Percentiles rank a stretch among this genome's conserved stretches.
Conservation (phyloP, 2,113 vertebrate species). For the Artemisiospiza belli region DNA sequence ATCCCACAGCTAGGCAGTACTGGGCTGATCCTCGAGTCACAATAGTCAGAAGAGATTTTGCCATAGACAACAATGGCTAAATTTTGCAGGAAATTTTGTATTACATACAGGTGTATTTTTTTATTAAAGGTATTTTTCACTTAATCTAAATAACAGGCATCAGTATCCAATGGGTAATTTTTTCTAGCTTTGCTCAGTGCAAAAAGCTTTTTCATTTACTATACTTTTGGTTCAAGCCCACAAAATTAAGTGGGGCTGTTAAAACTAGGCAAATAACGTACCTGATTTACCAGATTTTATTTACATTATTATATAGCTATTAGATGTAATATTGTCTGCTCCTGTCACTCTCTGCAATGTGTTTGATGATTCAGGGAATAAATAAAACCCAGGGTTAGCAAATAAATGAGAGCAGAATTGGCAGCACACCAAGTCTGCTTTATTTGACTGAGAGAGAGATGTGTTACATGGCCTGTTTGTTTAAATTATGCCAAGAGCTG, state of each 20-base stretch:
- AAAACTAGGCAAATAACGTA: constrained; percentile 28
- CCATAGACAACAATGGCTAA: neutral
- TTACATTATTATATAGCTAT: constrained; percentile 66
- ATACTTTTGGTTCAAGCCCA: constrained; percentile 14
- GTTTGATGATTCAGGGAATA: constrained; percentile 55
- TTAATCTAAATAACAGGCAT: neutral
- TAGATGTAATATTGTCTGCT: constrained; percentile 58
- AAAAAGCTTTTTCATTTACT: constrained; percentile 45
- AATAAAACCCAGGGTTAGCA: constrained; percentile 61
- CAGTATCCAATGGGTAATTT: neutral
- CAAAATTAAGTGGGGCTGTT: constrained; percentile 39
- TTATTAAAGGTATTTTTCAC: constrained; percentile 14
- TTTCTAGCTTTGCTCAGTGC: neutral
- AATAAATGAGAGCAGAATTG: constrained; percentile 64
- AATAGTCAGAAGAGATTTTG: neutral
- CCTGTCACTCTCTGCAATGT: constrained; percentile 63
- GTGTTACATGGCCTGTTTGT: constrained; percentile 53
- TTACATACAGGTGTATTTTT: constrained; percentile 26
- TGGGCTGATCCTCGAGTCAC: neutral
- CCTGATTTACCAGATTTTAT: constrained; percentile 67
- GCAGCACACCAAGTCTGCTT: constrained; percentile 62
- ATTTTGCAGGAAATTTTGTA: neutral
- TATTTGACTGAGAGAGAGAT: constrained; percentile 62
- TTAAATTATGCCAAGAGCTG: constrained; percentile 53
- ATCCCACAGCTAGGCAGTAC: neutral